Evolutionary conservation across 2,797 vertebrate species (phyloP).

Genomic region (Danio tinwini): DNA sequence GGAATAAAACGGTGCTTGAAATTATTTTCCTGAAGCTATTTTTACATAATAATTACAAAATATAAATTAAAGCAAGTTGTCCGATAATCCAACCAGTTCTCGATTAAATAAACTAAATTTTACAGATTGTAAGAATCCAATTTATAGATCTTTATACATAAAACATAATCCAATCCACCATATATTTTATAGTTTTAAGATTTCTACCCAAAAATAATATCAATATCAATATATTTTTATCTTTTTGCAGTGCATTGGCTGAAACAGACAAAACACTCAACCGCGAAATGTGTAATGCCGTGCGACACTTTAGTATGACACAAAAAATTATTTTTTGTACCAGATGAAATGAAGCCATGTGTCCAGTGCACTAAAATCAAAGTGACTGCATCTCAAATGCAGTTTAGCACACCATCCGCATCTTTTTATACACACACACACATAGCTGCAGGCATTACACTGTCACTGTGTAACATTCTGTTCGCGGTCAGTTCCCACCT

Average conservation of each 20-base stretch:
- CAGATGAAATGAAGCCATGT: background rate
- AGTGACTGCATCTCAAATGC: background rate
- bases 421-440: constrained; percentile 6
- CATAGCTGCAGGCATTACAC: background rate
- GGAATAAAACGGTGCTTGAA: background rate
- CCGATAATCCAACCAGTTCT: background rate
- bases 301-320: too few species aligned
- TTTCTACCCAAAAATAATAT: background rate
- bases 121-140: background rate
- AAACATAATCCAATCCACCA: background rate
- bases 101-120: background rate
- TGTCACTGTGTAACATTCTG: background rate
- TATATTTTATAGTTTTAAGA: background rate
- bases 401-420: background rate
- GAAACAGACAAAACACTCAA: background rate
- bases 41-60: background rate
- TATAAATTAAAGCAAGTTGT: background rate
- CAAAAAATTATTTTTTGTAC: background rate
- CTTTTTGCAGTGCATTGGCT: background rate
- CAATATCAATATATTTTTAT: too few species aligned
- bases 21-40: background rate
- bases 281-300: background rate
- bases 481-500: constrained; percentile 8
- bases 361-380: background rate
- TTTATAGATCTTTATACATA: background rate